Conservation (phyloP, 2,113 vertebrate species). For the Melanotaenia duboulayi region DNA sequence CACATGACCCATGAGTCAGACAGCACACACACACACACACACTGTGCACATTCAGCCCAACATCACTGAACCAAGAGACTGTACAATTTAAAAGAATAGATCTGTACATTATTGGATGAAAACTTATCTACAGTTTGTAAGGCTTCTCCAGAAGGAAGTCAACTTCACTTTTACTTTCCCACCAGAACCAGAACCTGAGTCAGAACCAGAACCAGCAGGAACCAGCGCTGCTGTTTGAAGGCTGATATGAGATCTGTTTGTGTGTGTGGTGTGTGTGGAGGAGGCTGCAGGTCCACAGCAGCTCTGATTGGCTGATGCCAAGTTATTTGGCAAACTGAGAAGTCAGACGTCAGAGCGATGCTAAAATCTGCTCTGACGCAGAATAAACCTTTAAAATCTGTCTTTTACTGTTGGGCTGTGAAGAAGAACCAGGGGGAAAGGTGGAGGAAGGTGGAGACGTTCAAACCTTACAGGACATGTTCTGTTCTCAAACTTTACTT, state of each 20-base stretch:
- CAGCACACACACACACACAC: not conserved
- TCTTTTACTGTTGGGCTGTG: too few species aligned
- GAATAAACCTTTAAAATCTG: too few species aligned
- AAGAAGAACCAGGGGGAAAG: too few species aligned
- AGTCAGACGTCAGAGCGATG: too few species aligned
- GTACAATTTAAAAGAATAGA: slow-evolving; percentile 50
- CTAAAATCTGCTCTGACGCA: too few species aligned
- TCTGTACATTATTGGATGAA: slow-evolving; percentile 44
- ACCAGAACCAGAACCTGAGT: not conserved
- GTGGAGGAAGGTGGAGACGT: too few species aligned
- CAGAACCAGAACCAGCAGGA: not conserved
- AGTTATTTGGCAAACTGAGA: not conserved
- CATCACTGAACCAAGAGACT: not conserved
- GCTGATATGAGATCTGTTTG: not conserved
- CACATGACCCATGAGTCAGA: slow-evolving; percentile 37
- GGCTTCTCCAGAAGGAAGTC: slow-evolving; percentile 41
- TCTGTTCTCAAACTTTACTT: too few species aligned
- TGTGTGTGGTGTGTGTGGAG: not conserved
- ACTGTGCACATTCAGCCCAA: not conserved
- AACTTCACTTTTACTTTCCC: not conserved
- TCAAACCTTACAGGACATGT: too few species aligned
- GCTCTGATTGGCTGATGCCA: not conserved
- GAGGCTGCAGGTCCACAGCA: not conserved
- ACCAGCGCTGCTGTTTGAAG: slow-evolving; percentile 1
- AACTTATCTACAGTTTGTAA: slow-evolving; percentile 41